phyloP scores from a whole-genome alignment of 2,888 invertebrate species.

The Notodonta ziczac region DNA sequence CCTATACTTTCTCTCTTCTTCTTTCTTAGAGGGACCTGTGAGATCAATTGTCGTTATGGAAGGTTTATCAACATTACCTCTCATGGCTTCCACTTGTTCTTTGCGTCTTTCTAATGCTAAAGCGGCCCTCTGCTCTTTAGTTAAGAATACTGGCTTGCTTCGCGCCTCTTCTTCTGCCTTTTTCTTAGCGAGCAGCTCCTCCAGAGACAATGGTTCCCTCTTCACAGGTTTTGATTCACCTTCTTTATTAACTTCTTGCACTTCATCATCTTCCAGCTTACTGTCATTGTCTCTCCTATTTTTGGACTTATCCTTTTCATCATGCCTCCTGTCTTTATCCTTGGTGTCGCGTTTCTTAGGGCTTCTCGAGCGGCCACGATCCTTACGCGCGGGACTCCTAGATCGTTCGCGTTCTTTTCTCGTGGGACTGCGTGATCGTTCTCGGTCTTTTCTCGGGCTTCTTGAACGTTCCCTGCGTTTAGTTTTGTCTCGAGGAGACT shows the following conservation, averaged over 20 bases:
- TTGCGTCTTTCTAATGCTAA: conserved; percentile 95
- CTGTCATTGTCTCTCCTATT: conserved; percentile 61
- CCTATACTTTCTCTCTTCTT: conserved; percentile 69
- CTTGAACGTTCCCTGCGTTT: conserved; percentile 72
- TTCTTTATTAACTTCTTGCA: conserved; percentile 65
- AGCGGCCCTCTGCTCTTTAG: conserved; percentile 96
- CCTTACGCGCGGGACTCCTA: conserved; percentile 57
- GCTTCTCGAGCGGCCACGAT: conserved; percentile 66
- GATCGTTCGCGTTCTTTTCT: conserved; percentile 61
- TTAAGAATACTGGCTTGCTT: conserved; percentile 98
- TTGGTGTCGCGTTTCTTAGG: conserved; percentile 73
- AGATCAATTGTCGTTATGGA: conserved; percentile 74
- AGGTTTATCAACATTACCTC: conserved; percentile 86
- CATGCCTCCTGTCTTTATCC: conserved; percentile 65
- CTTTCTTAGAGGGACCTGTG: conserved; percentile 79
- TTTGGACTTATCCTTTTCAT: conserved; percentile 76
- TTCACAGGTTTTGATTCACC: conserved; percentile 63
- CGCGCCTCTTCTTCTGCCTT: conserved; percentile 97
- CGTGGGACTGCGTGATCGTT: conserved; percentile 63
- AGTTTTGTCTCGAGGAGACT: conserved; percentile 68
- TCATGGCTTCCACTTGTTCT: conserved; percentile 93
- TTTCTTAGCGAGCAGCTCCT: conserved; percentile 97
- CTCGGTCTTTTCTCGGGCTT: conserved; percentile 67
- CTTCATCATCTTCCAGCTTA: conserved; percentile 67
- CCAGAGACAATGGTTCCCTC: conserved; percentile 96